Conservation (phyloP, 2,797 vertebrate genomes). For the Aphelocoma californica region DNA sequence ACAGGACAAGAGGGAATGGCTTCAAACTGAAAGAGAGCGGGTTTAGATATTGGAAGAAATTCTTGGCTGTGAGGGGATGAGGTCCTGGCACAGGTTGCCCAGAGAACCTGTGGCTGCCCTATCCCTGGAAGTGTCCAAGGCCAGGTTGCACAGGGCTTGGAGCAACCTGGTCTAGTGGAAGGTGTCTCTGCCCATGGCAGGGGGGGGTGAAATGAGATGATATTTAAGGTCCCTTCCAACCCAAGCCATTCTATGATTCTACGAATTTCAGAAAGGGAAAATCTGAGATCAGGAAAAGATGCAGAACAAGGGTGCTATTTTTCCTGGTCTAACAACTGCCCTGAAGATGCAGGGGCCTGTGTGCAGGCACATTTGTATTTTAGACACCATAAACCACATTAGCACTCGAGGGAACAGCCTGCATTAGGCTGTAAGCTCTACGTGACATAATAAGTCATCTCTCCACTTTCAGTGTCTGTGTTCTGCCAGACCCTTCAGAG, state of each 20-base stretch:
- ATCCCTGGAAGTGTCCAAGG: not conserved
- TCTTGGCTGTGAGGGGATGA: not conserved
- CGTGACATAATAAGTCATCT: not conserved
- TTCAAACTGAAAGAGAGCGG: not conserved
- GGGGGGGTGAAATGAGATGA: not conserved
- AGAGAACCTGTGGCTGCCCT: not conserved
- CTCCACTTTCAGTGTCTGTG: not conserved
- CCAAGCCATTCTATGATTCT: not conserved
- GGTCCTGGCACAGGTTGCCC: not conserved
- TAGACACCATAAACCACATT: not conserved
- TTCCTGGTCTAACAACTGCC: not conserved
- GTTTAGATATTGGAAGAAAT: not conserved
- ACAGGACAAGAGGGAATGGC: not conserved
- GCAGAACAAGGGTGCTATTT: not conserved
- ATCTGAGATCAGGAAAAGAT: not conserved
- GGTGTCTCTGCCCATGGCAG: not conserved
- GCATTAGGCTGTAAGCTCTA: not conserved
- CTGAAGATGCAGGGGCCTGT: not conserved
- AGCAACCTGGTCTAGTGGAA: not conserved
- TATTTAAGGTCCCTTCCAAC: not conserved
- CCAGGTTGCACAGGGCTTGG: fast-evolving
- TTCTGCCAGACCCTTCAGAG: not conserved
- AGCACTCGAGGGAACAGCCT: not conserved
- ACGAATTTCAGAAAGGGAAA: not conserved
- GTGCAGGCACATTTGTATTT: not conserved